Percentiles rank a stretch among this genome's conserved stretches.
Evolutionary conservation across 2,113 vertebrate species (phyloP).

Genomic region (Redunca redunca): DNA sequence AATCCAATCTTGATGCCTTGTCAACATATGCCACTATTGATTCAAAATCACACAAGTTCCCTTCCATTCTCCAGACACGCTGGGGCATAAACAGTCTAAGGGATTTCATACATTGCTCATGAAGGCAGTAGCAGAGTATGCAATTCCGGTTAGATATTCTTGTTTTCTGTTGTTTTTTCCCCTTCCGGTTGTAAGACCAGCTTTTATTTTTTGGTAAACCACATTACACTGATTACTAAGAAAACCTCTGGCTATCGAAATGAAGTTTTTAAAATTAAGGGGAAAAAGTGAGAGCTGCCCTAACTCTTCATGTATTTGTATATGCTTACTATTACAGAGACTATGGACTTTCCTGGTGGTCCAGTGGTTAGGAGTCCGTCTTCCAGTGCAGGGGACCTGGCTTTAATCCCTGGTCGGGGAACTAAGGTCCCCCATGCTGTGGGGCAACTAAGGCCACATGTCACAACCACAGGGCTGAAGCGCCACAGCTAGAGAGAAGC

Average conservation of each 20-base stretch:
- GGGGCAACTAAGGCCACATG: too few species aligned
- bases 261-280: background rate
- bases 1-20: background rate
- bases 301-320: background rate
- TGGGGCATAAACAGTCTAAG: background rate
- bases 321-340: background rate
- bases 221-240: slow-evolving; percentile 22
- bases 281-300: background rate
- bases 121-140: background rate
- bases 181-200: background rate
- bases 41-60: background rate
- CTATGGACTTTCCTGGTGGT: background rate
- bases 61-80: background rate
- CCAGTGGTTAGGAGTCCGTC: background rate
- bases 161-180: background rate
- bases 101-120: background rate
- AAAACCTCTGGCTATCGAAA: background rate
- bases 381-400: background rate
- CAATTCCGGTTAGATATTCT: background rate
- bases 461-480: background rate
- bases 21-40: background rate
- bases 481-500: background rate
- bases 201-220: background rate
- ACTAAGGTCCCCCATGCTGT: background rate
- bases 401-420: background rate